Conservation (phyloP, 2,797 vertebrate species). For the Mico argentatus region DNA sequence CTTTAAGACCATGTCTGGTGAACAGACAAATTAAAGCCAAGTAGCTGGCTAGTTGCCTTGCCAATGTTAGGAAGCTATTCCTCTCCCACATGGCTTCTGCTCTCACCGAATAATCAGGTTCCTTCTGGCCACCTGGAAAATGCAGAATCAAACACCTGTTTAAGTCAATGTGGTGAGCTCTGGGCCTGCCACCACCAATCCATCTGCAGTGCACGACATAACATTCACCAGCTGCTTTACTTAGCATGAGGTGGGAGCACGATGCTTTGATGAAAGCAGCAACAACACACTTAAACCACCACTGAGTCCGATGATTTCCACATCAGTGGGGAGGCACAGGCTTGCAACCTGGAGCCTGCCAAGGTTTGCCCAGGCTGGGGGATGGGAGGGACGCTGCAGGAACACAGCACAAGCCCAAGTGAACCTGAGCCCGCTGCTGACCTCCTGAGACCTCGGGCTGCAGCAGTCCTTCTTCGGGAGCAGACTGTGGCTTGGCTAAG, state of each 20-base stretch:
- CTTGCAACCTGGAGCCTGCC: not conserved
- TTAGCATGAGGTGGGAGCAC: conserved; percentile 77
- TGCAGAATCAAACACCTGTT: conserved; percentile 84
- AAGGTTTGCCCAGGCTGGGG: not conserved
- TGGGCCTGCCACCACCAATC: conserved; percentile 78
- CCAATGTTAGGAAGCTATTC: conserved; percentile 62
- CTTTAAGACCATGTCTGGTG: conserved; percentile 58
- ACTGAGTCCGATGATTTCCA: not conserved
- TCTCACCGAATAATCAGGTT: conserved; percentile 73
- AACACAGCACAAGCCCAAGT: not conserved
- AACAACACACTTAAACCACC: conserved; percentile 50
- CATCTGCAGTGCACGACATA: conserved; percentile 81
- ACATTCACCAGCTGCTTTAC: conserved; percentile 86
- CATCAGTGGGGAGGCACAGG: not conserved
- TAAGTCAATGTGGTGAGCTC: conserved; percentile 78
- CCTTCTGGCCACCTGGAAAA: conserved; percentile 81
- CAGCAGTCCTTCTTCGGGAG: not conserved
- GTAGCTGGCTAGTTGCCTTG: conserved; percentile 57
- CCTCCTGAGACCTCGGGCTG: not conserved
- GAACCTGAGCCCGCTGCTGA: not conserved
- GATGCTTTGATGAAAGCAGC: conserved; percentile 79
- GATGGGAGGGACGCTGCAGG: not conserved
- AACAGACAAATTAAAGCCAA: conserved; percentile 61
- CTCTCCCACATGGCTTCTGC: conserved; percentile 61
- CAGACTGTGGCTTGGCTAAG: conserved; percentile 40